These are phyloP conservation scores for Mactra quadrangularis DNA, from an alignment of 1,140 invertebrate genomes.

Conservation along the genomic window DNA sequence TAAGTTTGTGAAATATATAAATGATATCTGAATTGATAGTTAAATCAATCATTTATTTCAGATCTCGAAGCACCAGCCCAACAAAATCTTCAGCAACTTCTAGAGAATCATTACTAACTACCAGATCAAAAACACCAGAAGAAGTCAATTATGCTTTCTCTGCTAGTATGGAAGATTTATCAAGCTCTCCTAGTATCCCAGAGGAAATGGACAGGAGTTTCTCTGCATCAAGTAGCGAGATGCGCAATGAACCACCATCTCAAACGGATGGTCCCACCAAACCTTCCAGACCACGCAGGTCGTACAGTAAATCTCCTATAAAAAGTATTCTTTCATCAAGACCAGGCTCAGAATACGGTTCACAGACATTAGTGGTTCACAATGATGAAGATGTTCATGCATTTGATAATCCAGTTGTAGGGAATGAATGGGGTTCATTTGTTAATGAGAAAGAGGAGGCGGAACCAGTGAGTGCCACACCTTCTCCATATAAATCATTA, in stretches of 20 bases:
- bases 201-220: conserved; percentile 13
- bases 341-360: conserved; percentile 16
- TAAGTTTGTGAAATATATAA: too few relatives aligned
- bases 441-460: conserved; percentile 44
- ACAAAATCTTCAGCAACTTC: conserved; percentile 29
- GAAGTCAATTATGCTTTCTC: conserved; percentile 57
- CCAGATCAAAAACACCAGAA: conserved; percentile 40
- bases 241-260: conserved; percentile 4
- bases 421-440: conserved; percentile 46
- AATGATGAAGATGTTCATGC: conserved; percentile 35
- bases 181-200: conserved; percentile 22
- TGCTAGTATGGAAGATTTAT: conserved; percentile 52
- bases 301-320: conserved; percentile 40
- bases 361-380: conserved; percentile 5
- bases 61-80: conserved; percentile 41
- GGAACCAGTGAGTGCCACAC: conserved; percentile 23
- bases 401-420: conserved; percentile 55
- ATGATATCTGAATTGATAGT: conserved; percentile 39
- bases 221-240: conserved; percentile 46
- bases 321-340: conserved; percentile 35
- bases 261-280: not conserved
- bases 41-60: not conserved
- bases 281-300: conserved; percentile 28
- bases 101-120: conserved; percentile 12
- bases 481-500: conserved; percentile 49